Base-by-base conservation (phyloP, 2,797 vertebrate genomes). In the Prionace glauca region DNA sequence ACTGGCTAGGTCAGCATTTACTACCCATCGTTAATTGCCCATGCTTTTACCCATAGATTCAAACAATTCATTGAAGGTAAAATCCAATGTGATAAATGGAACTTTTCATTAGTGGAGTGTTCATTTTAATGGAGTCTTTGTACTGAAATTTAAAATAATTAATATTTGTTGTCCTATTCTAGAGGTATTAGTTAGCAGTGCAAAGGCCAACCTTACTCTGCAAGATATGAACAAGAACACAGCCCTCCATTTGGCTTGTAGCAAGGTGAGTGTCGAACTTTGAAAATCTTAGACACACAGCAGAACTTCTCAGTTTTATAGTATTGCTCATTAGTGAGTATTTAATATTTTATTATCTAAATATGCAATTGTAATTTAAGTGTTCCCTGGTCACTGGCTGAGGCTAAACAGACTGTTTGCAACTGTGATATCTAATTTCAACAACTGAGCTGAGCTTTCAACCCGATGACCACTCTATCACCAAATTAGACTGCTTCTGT, bases 181-280 rank as follows among this genome's bases (percentile, higher is more conserved):
- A 99, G 99, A 99, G 97, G 98, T 99, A 97, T 97, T 99, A 97
- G 99, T 99, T 96, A 99, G 98, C 98, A 99, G 99, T 96, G 99
- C 99, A 90, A 99, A 99, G 97, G 99, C 99, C 96, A 99, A 99
- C 97, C 98, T 99, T 96, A 99, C 98, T 96, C 97, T 99, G 97
- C 99, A 99, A 98, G 99, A 99, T 96, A 97, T 97, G 96, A 98
- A 97, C 96, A 99, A 99, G 98, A 99, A 99, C 97, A 99, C 99
- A 96, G 99, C 99, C 88, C 98, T 99, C 96, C 99, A 99, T 97
- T 98, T 99, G 97, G 99, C 99, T 97, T 99, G 99, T 97, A 98
- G 99, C 98, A 99, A 99, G 98, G 99, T 99, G 96, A 1, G 98
- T 97, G 84, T 65, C 0, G 36, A 92, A 41, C 62, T 41, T 67